Evolutionary conservation across 2,797 vertebrate genomes (phyloP).

Genomic region (Cyprinella venusta): DNA sequence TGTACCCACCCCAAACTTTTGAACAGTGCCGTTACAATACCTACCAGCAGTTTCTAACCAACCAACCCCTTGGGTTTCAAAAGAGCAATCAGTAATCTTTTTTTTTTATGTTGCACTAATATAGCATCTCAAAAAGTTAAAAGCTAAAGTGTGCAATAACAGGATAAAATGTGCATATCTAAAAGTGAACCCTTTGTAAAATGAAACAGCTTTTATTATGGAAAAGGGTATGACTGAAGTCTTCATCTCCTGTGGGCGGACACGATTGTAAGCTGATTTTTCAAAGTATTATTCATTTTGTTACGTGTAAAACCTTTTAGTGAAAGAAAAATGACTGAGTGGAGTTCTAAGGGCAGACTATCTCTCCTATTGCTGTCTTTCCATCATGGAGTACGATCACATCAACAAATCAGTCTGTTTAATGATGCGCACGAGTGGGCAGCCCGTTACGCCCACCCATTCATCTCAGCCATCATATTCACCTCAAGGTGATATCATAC

Average conservation of each 20-base stretch:
- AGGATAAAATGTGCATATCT: not conserved
- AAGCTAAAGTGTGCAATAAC: not conserved
- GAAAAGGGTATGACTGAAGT: not conserved
- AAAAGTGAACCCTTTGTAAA: not conserved
- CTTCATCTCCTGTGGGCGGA: not conserved
- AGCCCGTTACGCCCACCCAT: conserved; percentile 33
- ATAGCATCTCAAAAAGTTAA: not conserved
- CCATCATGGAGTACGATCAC: conserved; percentile 16
- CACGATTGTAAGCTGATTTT: not conserved
- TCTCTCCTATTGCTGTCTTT: not conserved
- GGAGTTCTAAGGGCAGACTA: not conserved
- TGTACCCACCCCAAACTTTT: too few species aligned
- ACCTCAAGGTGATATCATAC: conserved; percentile 49
- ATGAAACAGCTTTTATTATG: not conserved
- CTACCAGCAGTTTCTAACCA: too few species aligned
- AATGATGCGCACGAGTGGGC: conserved; percentile 34
- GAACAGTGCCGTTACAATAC: too few species aligned
- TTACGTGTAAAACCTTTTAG: not conserved
- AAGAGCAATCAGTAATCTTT: too few species aligned
- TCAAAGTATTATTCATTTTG: not conserved
- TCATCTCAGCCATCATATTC: conserved; percentile 48
- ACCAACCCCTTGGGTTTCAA: too few species aligned
- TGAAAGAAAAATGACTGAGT: not conserved
- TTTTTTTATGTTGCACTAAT: too few species aligned
- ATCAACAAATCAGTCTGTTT: conserved; percentile 42